Conservation (phyloP, 1,140 invertebrate genomes). For the Apolygus lucorum region DNA sequence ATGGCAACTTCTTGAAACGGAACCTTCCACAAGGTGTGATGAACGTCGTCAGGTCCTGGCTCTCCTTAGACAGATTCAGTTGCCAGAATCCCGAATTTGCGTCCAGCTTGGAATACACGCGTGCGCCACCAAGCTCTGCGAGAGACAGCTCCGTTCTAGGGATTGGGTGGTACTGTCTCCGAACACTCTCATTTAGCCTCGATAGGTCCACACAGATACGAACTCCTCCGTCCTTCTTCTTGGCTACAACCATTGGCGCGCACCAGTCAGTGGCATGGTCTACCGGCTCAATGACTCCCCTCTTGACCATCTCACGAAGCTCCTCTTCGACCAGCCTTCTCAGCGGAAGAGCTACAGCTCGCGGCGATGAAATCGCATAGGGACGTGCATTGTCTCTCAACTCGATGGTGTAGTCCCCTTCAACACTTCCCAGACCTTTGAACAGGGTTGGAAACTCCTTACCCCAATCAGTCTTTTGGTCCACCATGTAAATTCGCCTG, state of each 20-base stretch:
- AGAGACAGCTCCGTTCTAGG: slow-evolving; percentile 28
- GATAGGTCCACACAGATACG: slow-evolving; percentile 36
- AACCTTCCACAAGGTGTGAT: slow-evolving; percentile 39
- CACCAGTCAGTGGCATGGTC: slow-evolving; percentile 38
- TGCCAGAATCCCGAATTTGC: slow-evolving; percentile 41
- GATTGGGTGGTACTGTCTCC: slow-evolving; percentile 30
- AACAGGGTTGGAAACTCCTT: not conserved
- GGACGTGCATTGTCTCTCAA: too few species aligned
- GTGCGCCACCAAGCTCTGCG: slow-evolving; percentile 24
- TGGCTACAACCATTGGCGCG: slow-evolving; percentile 7
- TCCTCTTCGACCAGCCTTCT: slow-evolving; percentile 24
- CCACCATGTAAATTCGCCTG: not conserved
- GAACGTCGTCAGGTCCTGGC: slow-evolving; percentile 41
- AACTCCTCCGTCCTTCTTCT: slow-evolving; percentile 17
- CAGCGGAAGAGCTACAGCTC: not conserved
- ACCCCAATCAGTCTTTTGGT: not conserved
- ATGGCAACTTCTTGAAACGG: slow-evolving; percentile 25
- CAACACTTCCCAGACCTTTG: not conserved
- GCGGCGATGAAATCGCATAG: too few species aligned
- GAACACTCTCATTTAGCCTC: slow-evolving; percentile 36
- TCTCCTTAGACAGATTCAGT: slow-evolving; percentile 38
- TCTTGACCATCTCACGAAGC: slow-evolving; percentile 33
- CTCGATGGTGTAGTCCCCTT: not conserved
- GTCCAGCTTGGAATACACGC: slow-evolving; percentile 24
- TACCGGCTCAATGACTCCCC: slow-evolving; percentile 31